Percentiles rank a stretch among this genome's conserved stretches.
phyloP scores from a whole-genome alignment of 2,888 invertebrate species.

The Orthosia gracilis region DNA sequence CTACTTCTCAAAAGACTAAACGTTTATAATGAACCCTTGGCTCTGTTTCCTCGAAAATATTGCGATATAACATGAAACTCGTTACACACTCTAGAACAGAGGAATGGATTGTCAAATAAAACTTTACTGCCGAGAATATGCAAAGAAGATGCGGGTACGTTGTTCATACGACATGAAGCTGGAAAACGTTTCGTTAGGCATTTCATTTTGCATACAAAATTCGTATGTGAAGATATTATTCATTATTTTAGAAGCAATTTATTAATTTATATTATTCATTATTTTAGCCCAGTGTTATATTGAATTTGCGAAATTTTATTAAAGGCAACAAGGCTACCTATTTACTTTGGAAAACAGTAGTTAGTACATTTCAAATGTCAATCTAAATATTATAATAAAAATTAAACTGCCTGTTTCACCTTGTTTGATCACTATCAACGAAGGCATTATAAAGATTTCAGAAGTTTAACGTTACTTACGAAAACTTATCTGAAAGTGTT shows the following conservation, averaged over 20 bases:
- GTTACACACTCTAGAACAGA: constrained; percentile 4
- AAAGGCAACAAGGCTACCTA: not conserved
- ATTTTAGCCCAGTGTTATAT: not conserved
- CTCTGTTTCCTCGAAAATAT: constrained; percentile 25
- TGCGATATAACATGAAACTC: constrained; percentile 14
- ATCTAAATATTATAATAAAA: not conserved
- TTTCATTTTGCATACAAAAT: constrained; percentile 23
- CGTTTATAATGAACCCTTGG: constrained; percentile 9
- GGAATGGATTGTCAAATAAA: constrained; percentile 36
- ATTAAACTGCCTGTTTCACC: not conserved
- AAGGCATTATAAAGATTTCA: not conserved
- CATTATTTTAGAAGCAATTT: too few relatives aligned
- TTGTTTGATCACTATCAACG: not conserved
- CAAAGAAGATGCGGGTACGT: constrained; percentile 49
- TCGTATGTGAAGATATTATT: not conserved
- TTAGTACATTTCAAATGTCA: too few relatives aligned
- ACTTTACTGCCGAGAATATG: constrained; percentile 38
- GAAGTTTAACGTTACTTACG: not conserved
- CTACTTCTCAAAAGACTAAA: not conserved
- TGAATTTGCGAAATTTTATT: not conserved
- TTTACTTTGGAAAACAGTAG: too few relatives aligned
- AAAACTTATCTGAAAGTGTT: too few relatives aligned
- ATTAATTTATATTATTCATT: too few relatives aligned
- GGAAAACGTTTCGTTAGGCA: constrained; percentile 6
- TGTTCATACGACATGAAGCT: constrained; percentile 12